These are phyloP conservation scores for Aradus depressus DNA, from an alignment of 2,888 invertebrate species.

Conservation along the genomic window DNA sequence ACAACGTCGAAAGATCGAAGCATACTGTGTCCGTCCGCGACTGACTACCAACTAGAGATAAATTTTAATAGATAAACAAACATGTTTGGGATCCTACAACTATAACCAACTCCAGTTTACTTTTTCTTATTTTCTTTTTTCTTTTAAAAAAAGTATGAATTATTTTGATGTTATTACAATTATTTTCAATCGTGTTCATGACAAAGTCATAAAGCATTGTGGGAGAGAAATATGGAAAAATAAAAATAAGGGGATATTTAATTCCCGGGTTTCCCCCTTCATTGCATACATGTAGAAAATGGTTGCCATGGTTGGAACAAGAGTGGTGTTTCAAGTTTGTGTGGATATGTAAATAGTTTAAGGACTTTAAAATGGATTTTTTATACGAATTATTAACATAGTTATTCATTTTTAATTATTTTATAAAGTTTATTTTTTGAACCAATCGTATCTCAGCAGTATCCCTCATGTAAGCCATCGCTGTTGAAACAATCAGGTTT, in stretches of 20 bases:
- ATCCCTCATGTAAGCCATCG: slow-evolving; percentile 17
- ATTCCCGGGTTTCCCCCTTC: slow-evolving; percentile 18
- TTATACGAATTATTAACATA: slow-evolving; percentile 17
- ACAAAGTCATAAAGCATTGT: slow-evolving; percentile 1
- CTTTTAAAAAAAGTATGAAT: too few relatives aligned
- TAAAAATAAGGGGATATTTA: slow-evolving; percentile 17
- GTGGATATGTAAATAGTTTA: slow-evolving; percentile 19
- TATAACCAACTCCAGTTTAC: too few relatives aligned
- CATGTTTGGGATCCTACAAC: slow-evolving; percentile 9
- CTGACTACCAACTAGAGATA: too few relatives aligned
- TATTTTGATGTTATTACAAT: too few relatives aligned
- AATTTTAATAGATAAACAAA: slow-evolving; percentile 20
- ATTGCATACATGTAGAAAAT: slow-evolving; percentile 21
- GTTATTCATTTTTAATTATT: neutral
- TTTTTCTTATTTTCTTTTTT: too few relatives aligned
- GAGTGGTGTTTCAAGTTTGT: slow-evolving; percentile 18
- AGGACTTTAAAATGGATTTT: slow-evolving; percentile 13
- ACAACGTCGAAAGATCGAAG: too few relatives aligned
- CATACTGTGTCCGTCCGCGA: too few relatives aligned
- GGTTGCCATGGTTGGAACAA: slow-evolving; percentile 21
- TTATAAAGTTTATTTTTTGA: slow-evolving; percentile 9
- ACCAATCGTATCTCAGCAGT: slow-evolving; percentile 8
- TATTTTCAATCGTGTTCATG: too few relatives aligned
- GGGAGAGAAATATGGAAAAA: slow-evolving; percentile 13
- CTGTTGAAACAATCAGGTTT: slow-evolving; percentile 14